A percentile compares a stretch with the other conserved stretches of the same genome.
Evolutionary conservation across 2,797 vertebrate species (phyloP).

Genomic region (Siniperca scherzeri): DNA sequence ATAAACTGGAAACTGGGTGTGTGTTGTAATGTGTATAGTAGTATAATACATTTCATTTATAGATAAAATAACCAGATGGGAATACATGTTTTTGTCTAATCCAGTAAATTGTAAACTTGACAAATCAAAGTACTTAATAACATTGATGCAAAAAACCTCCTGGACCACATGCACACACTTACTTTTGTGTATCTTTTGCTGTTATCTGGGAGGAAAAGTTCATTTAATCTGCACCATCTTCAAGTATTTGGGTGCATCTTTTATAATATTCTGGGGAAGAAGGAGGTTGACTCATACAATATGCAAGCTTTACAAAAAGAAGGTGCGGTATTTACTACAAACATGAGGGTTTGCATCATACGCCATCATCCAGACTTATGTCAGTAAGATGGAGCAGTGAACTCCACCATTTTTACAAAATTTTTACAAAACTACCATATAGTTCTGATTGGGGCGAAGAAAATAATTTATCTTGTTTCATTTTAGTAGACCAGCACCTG

Average conservation of each 20-base stretch:
- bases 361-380: background rate
- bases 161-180: background rate
- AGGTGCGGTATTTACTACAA: background rate
- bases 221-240: background rate
- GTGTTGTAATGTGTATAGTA: background rate
- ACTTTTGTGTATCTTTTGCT: background rate
- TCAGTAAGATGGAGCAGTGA: background rate
- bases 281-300: background rate
- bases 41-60: background rate
- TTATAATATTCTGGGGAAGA: background rate
- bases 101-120: background rate
- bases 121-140: background rate
- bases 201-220: background rate
- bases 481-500: background rate
- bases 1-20: background rate
- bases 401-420: background rate
- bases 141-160: background rate
- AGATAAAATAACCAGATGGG: background rate
- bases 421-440: background rate
- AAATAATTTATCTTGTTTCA: background rate
- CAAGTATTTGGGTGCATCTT: slow-evolving; percentile 15
- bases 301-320: background rate
- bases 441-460: background rate
- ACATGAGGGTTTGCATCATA: background rate
- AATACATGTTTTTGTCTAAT: slow-evolving; percentile 5